Base-by-base conservation (phyloP, 2,888 invertebrate species). In the Panopea generosa region DNA sequence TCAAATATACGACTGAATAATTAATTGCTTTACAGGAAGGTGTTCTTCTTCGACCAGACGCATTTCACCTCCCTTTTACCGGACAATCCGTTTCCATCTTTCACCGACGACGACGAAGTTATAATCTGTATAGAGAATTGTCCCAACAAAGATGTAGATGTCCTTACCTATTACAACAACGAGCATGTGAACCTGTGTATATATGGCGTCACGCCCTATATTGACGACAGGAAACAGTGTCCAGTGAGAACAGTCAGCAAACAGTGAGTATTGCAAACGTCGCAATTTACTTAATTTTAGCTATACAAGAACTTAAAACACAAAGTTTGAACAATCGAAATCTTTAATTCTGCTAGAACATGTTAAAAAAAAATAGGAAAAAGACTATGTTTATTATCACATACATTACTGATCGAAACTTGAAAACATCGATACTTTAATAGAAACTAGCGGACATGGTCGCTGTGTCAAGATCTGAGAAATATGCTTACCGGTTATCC, bases 41-140 rank as follows among this genome's bases (percentile, higher is more conserved):
- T 84, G 56, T 86, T 85, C 56, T 86, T 84, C 70, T 84, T 86
- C 65, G 82, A 88, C 72, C 63, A 69, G n/a, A 62, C 65, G 18
- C 76, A 81, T 29, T 78, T 88, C 53, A 66, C 73, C 24, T 69
- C 77, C 1, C 47, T 80, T n/a, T 33, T 84, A 3, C 79, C 76
- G 11, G 33, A 70, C 24, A 65, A 53, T 16, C 53, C 75, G 0
- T 43, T 74, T 22, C 74, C 71, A 2, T 66, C 66, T 4, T 60
- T 75, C 14, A 68, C 60, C 0, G 75, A 83, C 18, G 70, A 67
- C 1, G 55, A 66, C 7, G 73, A 97, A 0, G 92, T 97, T 3
- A 96, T 97, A 93, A 95, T 98, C 82, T 98, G 98, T 92, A 97
- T 98, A 0, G 95, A 96, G 85, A 93, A 95, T 91, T 98, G 98